Percentiles rank a stretch among this genome's conserved stretches.
Evolutionary conservation across 2,888 invertebrate species (phyloP).

Genomic region (Rhingia rostrata): DNA sequence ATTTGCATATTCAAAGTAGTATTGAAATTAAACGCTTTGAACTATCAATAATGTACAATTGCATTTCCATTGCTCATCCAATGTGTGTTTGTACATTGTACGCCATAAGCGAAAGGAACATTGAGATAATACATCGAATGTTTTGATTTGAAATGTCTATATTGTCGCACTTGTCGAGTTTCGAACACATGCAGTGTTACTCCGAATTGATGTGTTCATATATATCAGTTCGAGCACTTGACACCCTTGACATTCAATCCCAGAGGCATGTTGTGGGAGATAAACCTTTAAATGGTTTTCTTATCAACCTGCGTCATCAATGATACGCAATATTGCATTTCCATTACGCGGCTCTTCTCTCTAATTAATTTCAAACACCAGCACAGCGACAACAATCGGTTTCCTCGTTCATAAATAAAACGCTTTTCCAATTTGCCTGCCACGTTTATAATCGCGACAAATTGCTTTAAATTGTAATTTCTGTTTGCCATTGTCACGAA

Average conservation of each 20-base stretch:
- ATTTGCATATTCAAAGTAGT: too few species aligned
- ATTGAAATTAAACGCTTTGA: too few species aligned
- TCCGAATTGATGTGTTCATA: too few species aligned
- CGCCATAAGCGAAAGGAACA: too few species aligned
- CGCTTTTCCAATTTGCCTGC: conserved; percentile 39
- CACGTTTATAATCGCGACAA: conserved; percentile 31
- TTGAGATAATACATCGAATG: too few species aligned
- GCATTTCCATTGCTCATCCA: too few species aligned
- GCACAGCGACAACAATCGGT: neutral
- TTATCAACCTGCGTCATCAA: neutral
- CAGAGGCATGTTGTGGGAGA: too few species aligned
- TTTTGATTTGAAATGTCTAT: too few species aligned
- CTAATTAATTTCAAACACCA: neutral
- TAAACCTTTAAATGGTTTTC: neutral
- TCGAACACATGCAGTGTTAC: too few species aligned
- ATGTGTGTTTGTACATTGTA: too few species aligned
- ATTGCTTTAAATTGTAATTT: conserved; percentile 58
- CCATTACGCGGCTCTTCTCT: neutral
- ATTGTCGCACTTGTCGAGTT: too few species aligned
- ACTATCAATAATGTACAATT: too few species aligned
- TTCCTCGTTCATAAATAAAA: conserved; percentile 58
- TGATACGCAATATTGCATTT: neutral
- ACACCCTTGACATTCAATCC: neutral
- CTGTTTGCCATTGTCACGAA: neutral
- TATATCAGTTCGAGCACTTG: neutral